phyloP scores from a whole-genome alignment of 2,888 invertebrate genomes.

The Microchrysa polita region DNA sequence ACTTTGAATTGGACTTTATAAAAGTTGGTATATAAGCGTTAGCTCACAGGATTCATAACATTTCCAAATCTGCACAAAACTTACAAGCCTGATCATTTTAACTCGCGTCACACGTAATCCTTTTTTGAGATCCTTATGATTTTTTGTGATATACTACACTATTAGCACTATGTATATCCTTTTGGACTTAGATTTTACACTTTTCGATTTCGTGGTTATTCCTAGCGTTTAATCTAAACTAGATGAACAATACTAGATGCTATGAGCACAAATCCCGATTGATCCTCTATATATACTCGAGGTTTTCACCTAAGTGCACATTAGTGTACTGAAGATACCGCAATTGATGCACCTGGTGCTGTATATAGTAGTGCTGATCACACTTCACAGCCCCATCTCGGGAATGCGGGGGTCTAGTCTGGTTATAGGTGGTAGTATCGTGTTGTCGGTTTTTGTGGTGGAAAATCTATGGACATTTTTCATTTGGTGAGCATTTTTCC shows the following conservation, averaged over 20 bases:
- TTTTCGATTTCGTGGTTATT: slow-evolving; percentile 28
- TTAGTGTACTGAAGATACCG: slow-evolving; percentile 4
- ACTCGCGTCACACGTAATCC: neutral
- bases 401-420: neutral
- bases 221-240: slow-evolving; percentile 38
- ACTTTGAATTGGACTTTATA: no score
- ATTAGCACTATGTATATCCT: neutral
- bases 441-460: slow-evolving; percentile 1
- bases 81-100: slow-evolving; percentile 21
- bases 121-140: slow-evolving; percentile 14
- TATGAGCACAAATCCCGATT: slow-evolving; percentile 64
- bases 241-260: slow-evolving; percentile 58
- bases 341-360: slow-evolving; percentile 14
- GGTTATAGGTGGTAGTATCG: no score
- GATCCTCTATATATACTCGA: slow-evolving; percentile 62
- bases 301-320: slow-evolving; percentile 13
- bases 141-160: neutral
- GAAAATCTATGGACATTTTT: slow-evolving; percentile 9
- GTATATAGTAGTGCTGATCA: neutral
- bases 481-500: neutral
- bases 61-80: neutral
- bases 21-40: no score
- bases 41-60: no score
- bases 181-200: neutral
- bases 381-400: slow-evolving; percentile 31